Base-by-base conservation (phyloP, 2,888 invertebrate species). In the Ptychoptera contaminata region DNA sequence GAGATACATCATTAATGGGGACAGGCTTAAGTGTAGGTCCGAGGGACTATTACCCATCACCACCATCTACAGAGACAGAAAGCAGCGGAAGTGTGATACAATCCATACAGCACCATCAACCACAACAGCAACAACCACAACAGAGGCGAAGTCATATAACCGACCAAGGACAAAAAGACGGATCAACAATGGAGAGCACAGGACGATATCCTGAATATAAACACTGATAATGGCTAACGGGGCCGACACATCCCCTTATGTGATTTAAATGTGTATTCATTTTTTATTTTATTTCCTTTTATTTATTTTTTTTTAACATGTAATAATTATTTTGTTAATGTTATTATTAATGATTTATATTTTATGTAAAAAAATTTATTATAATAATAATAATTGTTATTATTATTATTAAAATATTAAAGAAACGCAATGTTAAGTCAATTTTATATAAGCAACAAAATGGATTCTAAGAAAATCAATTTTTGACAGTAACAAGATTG, bases 141-240 rank as follows among this genome's bases (percentile, higher is more conserved):
- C 55, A 52, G 51, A 47, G 56, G 57, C 54, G 54, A 53, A 59
- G 59, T 58, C 62, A 59, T 57, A 59, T 58, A 59, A 59, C 46
- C 48, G 52, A 50, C 44, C 48, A 55, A 56, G 53, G 58, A 61
- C 61, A 60, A 60, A 60, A 61, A 62, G 62, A 61, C 62, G 62
- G 61, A 62, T 67, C 66, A 70, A 68, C 64, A 69, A 68, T 67
- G 71, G 70, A 70, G 71, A 72, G 68, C 56, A 67, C 60, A 60
- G 74, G 74, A 57, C 73, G 74, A 55, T 78, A 77, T 69, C 78
- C 79, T 63, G 80, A 81, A 70, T 80, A 80, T 73, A 80, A 77
- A 69, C 80, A 80, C 77, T 80, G 77, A 78, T 76, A 65, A 60
- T 63, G 59, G 52, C 53, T 53, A 41, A 46, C 49, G 51, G 52